phyloP scores from a whole-genome alignment of 2,113 vertebrate genomes.

The Nansenia antarctica region DNA sequence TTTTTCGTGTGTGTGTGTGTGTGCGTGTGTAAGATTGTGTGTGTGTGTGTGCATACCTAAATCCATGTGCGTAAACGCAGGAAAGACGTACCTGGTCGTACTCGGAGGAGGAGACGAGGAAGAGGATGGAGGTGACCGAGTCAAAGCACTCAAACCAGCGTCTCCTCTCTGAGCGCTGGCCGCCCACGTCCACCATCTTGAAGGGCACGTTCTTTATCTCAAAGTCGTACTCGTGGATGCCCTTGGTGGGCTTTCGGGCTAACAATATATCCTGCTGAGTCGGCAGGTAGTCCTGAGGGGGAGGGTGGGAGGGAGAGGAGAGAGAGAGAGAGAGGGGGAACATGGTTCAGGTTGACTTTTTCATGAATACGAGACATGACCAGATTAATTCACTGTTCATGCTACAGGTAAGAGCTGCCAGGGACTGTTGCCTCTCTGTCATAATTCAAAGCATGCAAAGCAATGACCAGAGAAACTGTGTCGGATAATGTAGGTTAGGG shows the following conservation, averaged over 20 bases:
- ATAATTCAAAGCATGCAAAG: too few relatives aligned
- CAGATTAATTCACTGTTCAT: too few relatives aligned
- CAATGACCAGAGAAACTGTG: too few relatives aligned
- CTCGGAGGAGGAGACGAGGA: constrained; percentile 95
- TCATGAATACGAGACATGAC: too few relatives aligned
- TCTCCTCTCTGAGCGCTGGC: constrained; percentile 91
- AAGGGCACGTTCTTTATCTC: constrained; percentile 97
- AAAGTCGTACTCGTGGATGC: constrained; percentile 96
- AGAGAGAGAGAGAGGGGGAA: too few relatives aligned
- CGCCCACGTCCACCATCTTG: constrained; percentile 98
- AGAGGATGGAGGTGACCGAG: constrained; percentile 94
- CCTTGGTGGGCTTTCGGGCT: constrained; percentile 94
- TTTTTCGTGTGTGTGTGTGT: not conserved
- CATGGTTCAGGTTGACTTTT: too few relatives aligned
- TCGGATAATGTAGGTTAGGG: too few relatives aligned
- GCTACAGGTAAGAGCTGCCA: too few relatives aligned
- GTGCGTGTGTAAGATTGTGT: not conserved
- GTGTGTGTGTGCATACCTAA: constrained; percentile 5
- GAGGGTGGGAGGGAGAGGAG: constrained; percentile 2
- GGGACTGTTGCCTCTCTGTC: too few relatives aligned
- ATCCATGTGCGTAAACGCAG: not conserved
- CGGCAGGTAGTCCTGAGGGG: constrained; percentile 86
- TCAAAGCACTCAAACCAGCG: constrained; percentile 99
- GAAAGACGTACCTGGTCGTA: constrained; percentile 83
- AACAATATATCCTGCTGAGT: constrained; percentile 94